Evolutionary conservation across 2,888 invertebrate genomes (phyloP), one percentile per base, ranked within the genome.

Genomic region (Brenthis ino): DNA sequence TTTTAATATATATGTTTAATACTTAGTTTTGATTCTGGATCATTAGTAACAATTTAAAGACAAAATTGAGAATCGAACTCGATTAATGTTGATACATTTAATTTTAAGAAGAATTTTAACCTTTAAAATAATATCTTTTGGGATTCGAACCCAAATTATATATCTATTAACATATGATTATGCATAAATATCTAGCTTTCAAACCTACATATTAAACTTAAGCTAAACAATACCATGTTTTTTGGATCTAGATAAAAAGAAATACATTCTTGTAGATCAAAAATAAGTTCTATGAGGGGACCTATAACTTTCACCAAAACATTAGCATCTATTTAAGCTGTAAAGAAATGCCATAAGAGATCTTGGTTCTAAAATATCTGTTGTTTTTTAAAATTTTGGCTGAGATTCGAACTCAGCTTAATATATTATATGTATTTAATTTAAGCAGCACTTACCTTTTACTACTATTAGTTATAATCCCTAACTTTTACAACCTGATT

Each of bases 61-160:
- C 6, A n/a, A n/a, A 16, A n/a, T 13, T 53, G 56, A 69, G 70
- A 72, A 48, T 75, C 48, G 68, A 76, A 73, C 72, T 65, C 70
- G 51, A 54, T 53, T 43, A 2, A 43, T 11, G 6, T 37, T 37
- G 5, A 11, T 50, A 13, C 3, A 50, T 50, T 50, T 50, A n/a
- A 1, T 50, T 50, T 14, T 4, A 5, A 5, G 5, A 0, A 33
- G 5, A 33, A 33, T 6, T 24, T 11, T 33, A 16, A 47, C 33
- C n/a, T 16, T 20, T 20, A 20, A 20, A 20, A 20, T 1, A 20
- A 20, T 20, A 20, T n/a, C 3, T n/a, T 61, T 14, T 74, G 64
- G 74, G 74, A 70, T 14, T 75, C 47, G 63, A 76, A 76, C 75
- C 75, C 70, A 66, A 55, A 43, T 28, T 28, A 28, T 8, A 11